These are phyloP conservation scores for Enoplosus armatus DNA, from an alignment of 2,797 vertebrate genomes.

Conservation along the genomic window DNA sequence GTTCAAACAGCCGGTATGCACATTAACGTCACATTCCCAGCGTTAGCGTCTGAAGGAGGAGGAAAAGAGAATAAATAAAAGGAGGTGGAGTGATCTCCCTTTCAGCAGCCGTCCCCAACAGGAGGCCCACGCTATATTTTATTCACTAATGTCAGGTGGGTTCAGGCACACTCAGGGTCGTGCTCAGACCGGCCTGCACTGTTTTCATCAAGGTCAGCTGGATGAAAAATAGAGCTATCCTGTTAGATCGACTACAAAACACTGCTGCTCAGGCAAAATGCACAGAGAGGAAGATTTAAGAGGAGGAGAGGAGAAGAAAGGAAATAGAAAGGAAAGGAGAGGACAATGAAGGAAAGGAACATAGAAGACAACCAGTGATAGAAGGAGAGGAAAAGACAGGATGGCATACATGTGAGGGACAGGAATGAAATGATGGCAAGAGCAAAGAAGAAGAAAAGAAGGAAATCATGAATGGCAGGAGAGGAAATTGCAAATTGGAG, in stretches of 20 bases:
- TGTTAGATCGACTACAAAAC: constrained; percentile 61
- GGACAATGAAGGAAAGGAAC: not conserved
- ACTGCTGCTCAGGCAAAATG: constrained; percentile 50
- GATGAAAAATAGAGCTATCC: constrained; percentile 71
- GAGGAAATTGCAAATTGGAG: constrained; percentile 3
- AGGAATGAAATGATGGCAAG: not conserved
- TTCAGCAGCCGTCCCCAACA: constrained; percentile 77
- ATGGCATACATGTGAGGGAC: not conserved
- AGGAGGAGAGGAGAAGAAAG: constrained; percentile 25
- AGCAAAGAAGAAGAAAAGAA: too few species aligned
- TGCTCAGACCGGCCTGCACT: constrained; percentile 58
- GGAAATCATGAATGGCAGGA: constrained; percentile 4
- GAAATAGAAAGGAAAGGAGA: not conserved
- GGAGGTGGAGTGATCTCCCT: constrained; percentile 77
- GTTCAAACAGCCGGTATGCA: constrained; percentile 84
- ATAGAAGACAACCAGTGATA: not conserved
- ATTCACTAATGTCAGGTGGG: constrained; percentile 84
- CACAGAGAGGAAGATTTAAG: constrained; percentile 52
- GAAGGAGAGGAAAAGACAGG: not conserved
- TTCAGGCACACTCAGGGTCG: constrained; percentile 72
- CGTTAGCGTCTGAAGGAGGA: constrained; percentile 70
- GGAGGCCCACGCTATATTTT: constrained; percentile 80
- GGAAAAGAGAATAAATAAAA: constrained; percentile 82
- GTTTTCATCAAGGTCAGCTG: constrained; percentile 74
- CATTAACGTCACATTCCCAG: constrained; percentile 79